Conservation (phyloP, 2,113 vertebrate species). For the Chionis minor region DNA sequence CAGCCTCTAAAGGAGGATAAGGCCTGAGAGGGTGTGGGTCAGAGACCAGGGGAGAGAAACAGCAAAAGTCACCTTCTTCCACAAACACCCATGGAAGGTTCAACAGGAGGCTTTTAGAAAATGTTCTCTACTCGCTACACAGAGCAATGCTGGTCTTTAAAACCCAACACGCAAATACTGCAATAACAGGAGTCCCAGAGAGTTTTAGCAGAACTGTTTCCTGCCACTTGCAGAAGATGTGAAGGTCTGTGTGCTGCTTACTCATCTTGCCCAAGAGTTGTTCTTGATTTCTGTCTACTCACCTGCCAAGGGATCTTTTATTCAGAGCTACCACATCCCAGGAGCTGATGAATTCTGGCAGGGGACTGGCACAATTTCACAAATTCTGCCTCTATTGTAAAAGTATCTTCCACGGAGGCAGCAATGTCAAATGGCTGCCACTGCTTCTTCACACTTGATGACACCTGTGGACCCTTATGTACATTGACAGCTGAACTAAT, state of each 20-base stretch:
- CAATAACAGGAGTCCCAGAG: background rate
- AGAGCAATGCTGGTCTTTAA: background rate
- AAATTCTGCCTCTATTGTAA: background rate
- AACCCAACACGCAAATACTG: background rate
- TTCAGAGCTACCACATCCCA: background rate
- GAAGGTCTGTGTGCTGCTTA: background rate
- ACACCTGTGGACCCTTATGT: background rate
- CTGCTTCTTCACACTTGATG: constrained; percentile 28
- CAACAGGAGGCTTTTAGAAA: background rate
- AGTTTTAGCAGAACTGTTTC: background rate
- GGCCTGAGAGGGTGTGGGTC: no score
- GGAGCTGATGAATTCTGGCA: background rate
- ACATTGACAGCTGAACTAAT: constrained; percentile 4
- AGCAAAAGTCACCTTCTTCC: background rate
- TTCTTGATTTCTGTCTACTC: background rate
- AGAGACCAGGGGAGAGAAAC: no score
- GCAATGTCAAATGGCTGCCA: background rate
- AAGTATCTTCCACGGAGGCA: background rate
- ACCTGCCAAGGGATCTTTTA: background rate
- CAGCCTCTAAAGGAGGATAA: no score
- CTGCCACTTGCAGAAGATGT: background rate
- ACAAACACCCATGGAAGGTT: background rate
- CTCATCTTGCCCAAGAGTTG: background rate
- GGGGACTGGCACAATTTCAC: background rate
- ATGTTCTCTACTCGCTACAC: background rate